Evolutionary conservation across 2,888 invertebrate genomes (phyloP).

Genomic region (Thereva unica): DNA sequence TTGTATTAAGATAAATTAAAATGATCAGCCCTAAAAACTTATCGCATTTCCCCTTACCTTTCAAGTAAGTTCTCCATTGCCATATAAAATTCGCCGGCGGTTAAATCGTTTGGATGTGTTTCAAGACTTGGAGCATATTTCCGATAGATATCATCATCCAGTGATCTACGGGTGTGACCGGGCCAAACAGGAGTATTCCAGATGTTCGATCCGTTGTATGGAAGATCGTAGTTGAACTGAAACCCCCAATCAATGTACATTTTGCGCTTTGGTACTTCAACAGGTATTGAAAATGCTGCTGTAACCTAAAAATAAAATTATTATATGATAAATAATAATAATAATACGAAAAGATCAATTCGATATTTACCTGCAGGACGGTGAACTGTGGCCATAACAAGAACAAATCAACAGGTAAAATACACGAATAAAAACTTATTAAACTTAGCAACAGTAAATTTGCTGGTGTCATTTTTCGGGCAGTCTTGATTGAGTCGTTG

Average conservation of each 20-base stretch:
- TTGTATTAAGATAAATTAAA: constrained; percentile 39
- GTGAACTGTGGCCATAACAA: constrained; percentile 24
- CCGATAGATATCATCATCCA: constrained; percentile 22
- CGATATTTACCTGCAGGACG: constrained; percentile 14
- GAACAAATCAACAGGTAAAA: neutral
- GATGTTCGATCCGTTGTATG: constrained; percentile 49
- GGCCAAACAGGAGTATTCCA: constrained; percentile 56
- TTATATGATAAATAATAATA: neutral
- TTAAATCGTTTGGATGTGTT: constrained; percentile 53
- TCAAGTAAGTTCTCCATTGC: constrained; percentile 51
- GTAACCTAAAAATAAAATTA: constrained; percentile 47
- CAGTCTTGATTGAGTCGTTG: too few species aligned
- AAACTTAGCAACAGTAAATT: too few species aligned
- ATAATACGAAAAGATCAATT: neutral
- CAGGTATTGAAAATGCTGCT: constrained; percentile 52
- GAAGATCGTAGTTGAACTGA: constrained; percentile 53
- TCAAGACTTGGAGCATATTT: constrained; percentile 34
- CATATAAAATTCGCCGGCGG: constrained; percentile 55
- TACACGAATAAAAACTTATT: too few species aligned
- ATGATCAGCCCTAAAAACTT: neutral
- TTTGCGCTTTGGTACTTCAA: constrained; percentile 52
- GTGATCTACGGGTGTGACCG: constrained; percentile 13
- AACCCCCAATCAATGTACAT: constrained; percentile 56
- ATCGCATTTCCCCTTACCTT: constrained; percentile 11
- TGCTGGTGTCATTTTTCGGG: too few species aligned